These are phyloP conservation scores for Vulpes lagopus DNA, from an alignment of 2,113 vertebrate species.

Conservation along the genomic window DNA sequence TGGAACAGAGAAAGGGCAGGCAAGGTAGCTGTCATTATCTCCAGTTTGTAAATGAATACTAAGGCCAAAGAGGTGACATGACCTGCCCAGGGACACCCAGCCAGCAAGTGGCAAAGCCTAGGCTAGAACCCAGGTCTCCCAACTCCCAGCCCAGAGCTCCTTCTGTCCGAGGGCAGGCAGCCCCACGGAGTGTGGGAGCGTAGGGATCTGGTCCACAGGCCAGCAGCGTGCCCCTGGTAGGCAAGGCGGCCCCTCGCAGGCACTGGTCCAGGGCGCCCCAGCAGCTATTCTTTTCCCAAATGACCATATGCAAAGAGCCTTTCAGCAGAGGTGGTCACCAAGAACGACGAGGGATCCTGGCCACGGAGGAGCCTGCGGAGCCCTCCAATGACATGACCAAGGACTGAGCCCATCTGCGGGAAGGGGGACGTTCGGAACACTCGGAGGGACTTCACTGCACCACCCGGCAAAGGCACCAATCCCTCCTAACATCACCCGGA, in stretches of 20 bases:
- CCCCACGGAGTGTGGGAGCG: not conserved
- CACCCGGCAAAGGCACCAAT: not conserved
- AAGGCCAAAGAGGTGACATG: not conserved
- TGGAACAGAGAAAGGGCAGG: not conserved
- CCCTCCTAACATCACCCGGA: not conserved
- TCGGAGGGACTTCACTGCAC: not conserved
- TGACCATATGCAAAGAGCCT: constrained; percentile 29
- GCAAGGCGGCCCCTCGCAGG: not conserved
- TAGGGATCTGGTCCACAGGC: not conserved
- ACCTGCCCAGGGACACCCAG: not conserved
- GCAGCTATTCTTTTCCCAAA: constrained; percentile 50
- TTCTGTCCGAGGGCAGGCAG: not conserved
- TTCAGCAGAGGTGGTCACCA: not conserved
- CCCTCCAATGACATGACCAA: not conserved
- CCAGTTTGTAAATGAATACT: not conserved
- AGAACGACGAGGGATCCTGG: not conserved
- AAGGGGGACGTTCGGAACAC: not conserved
- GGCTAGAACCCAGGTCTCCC: not conserved
- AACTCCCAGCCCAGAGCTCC: not conserved
- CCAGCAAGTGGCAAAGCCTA: not conserved
- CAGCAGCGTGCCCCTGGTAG: not conserved
- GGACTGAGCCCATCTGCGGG: not conserved
- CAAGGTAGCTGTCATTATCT: not conserved
- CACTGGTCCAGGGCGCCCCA: not conserved
- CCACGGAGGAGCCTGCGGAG: not conserved